phyloP scores from a whole-genome alignment of 2,113 vertebrate species.

The Podarcis raffonei region DNA sequence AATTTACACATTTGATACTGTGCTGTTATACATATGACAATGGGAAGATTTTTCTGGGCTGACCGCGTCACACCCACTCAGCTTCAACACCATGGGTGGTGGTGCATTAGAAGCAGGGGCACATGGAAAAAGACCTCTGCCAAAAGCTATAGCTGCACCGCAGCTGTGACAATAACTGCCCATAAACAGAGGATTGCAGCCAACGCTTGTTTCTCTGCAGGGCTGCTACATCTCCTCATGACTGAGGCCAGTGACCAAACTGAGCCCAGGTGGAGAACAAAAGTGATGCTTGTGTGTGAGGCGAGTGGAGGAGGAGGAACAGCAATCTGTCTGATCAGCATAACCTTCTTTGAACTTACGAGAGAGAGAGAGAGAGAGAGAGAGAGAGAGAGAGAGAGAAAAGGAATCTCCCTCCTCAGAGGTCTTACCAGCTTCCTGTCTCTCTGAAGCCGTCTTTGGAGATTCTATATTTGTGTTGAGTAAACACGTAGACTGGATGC shows the following conservation, averaged over 20 bases:
- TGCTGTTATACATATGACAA: background rate
- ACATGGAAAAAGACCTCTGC: background rate
- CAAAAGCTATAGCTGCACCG: background rate
- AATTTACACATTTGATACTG: background rate
- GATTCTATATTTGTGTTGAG: background rate
- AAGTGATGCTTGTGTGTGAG: background rate
- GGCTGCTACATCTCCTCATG: background rate
- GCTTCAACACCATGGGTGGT: background rate
- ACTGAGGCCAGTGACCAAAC: background rate
- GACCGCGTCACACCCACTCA: background rate
- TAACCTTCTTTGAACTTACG: background rate
- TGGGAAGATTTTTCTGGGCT: background rate
- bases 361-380: background rate
- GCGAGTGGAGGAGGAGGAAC: background rate
- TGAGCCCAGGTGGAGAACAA: conserved; percentile 7
- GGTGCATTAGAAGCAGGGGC: background rate
- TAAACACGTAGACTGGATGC: too few relatives aligned
- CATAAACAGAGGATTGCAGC: conserved; percentile 6
- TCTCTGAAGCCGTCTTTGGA: background rate
- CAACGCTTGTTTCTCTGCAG: conserved; percentile 4
- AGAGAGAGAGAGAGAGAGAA: background rate
- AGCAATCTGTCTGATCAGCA: background rate
- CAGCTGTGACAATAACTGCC: conserved; percentile 15
- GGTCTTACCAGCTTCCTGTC: background rate
- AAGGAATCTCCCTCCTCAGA: background rate